phyloP scores from a whole-genome alignment of 2,888 invertebrate species.

The Periphyllus acericola region DNA sequence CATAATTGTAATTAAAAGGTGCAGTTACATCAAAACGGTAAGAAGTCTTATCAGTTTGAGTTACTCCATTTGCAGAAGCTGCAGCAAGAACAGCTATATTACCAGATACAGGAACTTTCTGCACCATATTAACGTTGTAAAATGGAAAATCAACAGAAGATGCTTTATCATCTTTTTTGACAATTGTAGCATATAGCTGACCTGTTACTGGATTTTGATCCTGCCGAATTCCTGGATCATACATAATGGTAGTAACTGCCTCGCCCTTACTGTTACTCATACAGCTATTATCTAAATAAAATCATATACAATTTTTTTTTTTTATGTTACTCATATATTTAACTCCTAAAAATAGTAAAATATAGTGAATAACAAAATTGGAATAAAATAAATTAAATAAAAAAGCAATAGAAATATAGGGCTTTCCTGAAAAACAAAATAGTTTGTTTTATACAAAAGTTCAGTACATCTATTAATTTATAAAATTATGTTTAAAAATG shows the following conservation, averaged over 20 bases:
- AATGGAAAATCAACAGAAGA: constrained; percentile 57
- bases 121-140: constrained; percentile 70
- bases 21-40: constrained; percentile 70
- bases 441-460: too few relatives aligned
- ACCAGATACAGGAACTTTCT: constrained; percentile 67
- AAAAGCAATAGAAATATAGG: too few relatives aligned
- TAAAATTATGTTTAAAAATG: too few relatives aligned
- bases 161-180: constrained; percentile 60
- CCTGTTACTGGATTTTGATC: constrained; percentile 56
- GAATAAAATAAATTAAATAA: not conserved
- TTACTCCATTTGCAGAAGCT: constrained; percentile 68
- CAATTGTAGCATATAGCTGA: constrained; percentile 53
- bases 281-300: constrained; percentile 50
- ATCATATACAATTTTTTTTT: not conserved
- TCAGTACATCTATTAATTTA: too few relatives aligned
- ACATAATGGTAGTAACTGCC: constrained; percentile 52
- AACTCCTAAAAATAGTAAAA: not conserved
- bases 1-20: constrained; percentile 77
- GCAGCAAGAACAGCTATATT: constrained; percentile 64
- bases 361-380: not conserved
- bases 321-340: not conserved
- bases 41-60: constrained; percentile 69
- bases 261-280: constrained; percentile 43
- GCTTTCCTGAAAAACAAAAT: too few relatives aligned
- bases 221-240: constrained; percentile 59